phyloP scores from a whole-genome alignment of 2,113 vertebrate species.

The Urocolius indicus region DNA sequence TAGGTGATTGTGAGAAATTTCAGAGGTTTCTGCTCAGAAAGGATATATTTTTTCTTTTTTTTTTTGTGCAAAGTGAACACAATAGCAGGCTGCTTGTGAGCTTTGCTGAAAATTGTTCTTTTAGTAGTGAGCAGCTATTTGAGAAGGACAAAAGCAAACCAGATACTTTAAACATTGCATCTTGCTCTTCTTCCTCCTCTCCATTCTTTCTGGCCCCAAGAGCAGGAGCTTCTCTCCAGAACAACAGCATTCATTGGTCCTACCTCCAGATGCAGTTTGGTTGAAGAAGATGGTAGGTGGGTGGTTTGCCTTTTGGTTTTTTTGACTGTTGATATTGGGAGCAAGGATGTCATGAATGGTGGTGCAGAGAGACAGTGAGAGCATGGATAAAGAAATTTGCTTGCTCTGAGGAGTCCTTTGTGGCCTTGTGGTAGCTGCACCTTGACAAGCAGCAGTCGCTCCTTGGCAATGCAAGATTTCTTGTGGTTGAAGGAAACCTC shows the following conservation, averaged over 20 bases:
- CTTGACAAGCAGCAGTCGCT: neutral
- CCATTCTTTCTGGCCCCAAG: neutral
- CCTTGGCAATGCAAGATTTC: neutral
- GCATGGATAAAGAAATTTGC: neutral
- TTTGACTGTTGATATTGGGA: neutral
- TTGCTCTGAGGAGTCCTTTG: neutral
- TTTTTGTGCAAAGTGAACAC: neutral
- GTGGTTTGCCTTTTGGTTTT: neutral
- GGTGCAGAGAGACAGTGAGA: neutral
- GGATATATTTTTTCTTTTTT: neutral
- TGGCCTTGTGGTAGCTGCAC: neutral
- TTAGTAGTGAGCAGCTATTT: neutral
- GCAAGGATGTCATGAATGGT: neutral
- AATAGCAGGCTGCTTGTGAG: neutral
- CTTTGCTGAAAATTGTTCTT: neutral
- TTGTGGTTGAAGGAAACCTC: neutral
- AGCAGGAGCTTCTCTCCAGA: neutral
- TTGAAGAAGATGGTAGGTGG: neutral
- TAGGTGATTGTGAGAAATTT: neutral
- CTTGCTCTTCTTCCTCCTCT: neutral
- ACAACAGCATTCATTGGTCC: fast-evolving
- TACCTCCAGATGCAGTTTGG: neutral
- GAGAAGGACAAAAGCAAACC: neutral
- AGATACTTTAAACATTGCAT: neutral
- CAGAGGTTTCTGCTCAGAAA: neutral